Evolutionary conservation across 2,888 invertebrate species (phyloP).

Genomic region (Myopa tessellatipennis): DNA sequence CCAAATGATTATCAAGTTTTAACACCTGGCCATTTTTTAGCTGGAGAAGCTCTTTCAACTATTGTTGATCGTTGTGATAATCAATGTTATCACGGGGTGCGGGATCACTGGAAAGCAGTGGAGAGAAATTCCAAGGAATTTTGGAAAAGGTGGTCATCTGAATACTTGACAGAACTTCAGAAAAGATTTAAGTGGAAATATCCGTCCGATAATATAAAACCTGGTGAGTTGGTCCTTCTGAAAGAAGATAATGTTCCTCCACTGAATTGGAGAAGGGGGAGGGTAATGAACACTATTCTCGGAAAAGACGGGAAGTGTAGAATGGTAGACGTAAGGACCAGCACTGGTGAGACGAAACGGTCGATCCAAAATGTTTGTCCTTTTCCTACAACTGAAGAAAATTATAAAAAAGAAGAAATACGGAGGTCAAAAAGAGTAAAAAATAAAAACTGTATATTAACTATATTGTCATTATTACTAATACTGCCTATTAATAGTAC

Average conservation of each 20-base stretch:
- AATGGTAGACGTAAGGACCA: too few species aligned
- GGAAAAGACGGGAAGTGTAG: too few species aligned
- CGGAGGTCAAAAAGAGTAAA: slow-evolving; percentile 8
- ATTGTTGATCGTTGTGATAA: background rate
- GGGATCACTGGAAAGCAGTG: slow-evolving; percentile 11
- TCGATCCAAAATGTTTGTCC: slow-evolving; percentile 17
- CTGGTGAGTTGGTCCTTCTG: too few species aligned
- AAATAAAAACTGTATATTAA: too few species aligned
- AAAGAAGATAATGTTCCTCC: too few species aligned
- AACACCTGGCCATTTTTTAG: slow-evolving; percentile 23
- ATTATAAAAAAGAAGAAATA: background rate
- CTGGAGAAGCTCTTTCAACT: slow-evolving; percentile 9
- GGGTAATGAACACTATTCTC: too few species aligned
- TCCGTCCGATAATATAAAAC: too few species aligned
- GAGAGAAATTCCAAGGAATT: slow-evolving; percentile 6
- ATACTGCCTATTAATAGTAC: too few species aligned
- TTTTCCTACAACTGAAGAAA: slow-evolving; percentile 5
- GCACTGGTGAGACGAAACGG: too few species aligned
- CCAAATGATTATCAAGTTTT: slow-evolving; percentile 6
- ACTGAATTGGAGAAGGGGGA: too few species aligned
- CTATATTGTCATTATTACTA: too few species aligned
- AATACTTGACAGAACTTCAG: background rate
- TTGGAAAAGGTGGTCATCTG: slow-evolving; percentile 6
- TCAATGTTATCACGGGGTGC: background rate
- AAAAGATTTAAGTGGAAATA: too few species aligned